phyloP scores from a whole-genome alignment of 2,113 vertebrate species.

The Dipodomys ordii region DNA sequence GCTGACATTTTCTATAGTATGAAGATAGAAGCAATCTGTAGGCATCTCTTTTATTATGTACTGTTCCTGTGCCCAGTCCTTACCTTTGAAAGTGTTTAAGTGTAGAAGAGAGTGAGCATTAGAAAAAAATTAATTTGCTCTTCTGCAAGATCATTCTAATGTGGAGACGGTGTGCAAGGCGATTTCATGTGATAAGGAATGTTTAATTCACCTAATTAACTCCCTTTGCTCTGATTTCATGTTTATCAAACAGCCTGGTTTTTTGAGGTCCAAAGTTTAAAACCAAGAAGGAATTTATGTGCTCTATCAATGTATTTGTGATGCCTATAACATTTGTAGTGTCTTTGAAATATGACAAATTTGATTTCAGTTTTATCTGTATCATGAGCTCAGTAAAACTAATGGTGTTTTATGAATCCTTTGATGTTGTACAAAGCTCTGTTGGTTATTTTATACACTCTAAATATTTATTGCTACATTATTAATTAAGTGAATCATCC shows the following conservation, averaged over 20 bases:
- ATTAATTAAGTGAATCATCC: neutral
- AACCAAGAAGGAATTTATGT: neutral
- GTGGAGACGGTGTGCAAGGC: neutral
- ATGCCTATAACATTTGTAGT: neutral
- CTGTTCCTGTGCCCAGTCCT: neutral
- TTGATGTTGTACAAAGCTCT: neutral
- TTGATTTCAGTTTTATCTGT: neutral
- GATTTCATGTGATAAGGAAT: neutral
- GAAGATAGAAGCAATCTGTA: neutral
- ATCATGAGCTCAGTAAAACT: neutral
- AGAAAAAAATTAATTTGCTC: conserved; percentile 8
- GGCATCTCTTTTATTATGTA: neutral
- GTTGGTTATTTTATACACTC: neutral
- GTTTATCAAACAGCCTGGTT: neutral
- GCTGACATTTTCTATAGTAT: neutral
- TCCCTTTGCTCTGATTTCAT: neutral
- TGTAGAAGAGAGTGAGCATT: neutral
- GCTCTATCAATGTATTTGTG: neutral
- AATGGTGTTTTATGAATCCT: neutral
- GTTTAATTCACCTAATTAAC: conserved; percentile 20
- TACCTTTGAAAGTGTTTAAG: neutral
- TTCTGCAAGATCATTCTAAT: neutral
- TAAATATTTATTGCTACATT: neutral
- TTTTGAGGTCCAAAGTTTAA: neutral
- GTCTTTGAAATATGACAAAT: neutral